Evolutionary conservation across 92 coral and sea anemone species (phyloP).

Genomic region (Heteractis magnifica): DNA sequence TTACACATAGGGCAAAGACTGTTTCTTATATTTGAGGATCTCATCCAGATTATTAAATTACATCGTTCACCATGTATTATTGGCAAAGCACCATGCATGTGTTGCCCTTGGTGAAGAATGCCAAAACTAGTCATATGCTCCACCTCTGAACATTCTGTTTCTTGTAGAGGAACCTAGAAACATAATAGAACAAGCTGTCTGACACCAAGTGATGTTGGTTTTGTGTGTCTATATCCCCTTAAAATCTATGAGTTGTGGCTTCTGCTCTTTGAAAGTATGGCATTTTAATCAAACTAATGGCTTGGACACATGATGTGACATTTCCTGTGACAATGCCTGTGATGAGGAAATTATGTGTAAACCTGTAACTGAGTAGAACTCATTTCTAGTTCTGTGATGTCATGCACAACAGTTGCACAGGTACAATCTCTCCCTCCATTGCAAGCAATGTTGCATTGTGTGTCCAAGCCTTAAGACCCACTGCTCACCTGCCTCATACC

Average conservation of each 20-base stretch:
- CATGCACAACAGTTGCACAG: not conserved
- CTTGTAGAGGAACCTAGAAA: slow-evolving; percentile 62
- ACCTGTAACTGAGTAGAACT: too few relatives aligned
- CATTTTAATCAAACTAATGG: too few relatives aligned
- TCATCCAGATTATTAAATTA: slow-evolving; percentile 93
- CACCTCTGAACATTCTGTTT: slow-evolving; percentile 73
- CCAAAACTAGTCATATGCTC: slow-evolving; percentile 71
- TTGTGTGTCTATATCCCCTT: not conserved
- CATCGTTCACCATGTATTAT: slow-evolving; percentile 76
- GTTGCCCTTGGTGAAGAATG: slow-evolving; percentile 86
- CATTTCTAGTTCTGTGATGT: too few relatives aligned
- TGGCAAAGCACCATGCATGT: slow-evolving; percentile 95
- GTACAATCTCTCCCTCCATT: not conserved
- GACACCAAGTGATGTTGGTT: not conserved
- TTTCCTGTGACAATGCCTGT: too few relatives aligned
- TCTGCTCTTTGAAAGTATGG: too few relatives aligned
- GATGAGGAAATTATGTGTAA: too few relatives aligned
- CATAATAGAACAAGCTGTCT: not conserved
- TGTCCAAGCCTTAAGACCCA: not conserved
- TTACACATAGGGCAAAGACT: slow-evolving; percentile 89
- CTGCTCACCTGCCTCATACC: slow-evolving; percentile 80
- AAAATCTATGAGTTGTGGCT: not conserved
- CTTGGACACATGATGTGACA: too few relatives aligned
- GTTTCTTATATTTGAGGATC: slow-evolving; percentile 77
- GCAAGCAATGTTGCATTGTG: not conserved